Evolutionary conservation across 2,797 vertebrate species (phyloP).

Genomic region (Buceros bicornis): DNA sequence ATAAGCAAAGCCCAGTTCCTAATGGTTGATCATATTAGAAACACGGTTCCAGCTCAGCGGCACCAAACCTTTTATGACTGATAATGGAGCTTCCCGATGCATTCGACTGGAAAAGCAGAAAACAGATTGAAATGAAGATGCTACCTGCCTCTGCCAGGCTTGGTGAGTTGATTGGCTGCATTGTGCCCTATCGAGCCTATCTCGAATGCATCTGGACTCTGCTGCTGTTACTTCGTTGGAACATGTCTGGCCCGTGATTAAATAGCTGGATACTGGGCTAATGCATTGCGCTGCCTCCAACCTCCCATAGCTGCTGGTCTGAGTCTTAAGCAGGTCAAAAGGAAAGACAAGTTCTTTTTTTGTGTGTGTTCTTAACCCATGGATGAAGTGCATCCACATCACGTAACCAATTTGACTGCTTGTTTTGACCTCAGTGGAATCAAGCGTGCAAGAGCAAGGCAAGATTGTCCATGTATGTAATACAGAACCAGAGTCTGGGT

Average conservation of each 20-base stretch:
- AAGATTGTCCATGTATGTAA: background rate
- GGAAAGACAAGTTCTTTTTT: background rate
- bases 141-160: background rate
- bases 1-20: background rate
- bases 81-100: constrained; percentile 40
- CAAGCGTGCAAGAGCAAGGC: background rate
- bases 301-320: background rate
- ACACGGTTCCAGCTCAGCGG: constrained; percentile 22
- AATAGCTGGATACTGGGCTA: background rate
- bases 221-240: background rate
- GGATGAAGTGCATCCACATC: background rate
- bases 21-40: constrained; percentile 45
- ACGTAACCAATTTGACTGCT: background rate
- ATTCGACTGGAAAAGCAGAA: constrained; percentile 52
- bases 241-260: background rate
- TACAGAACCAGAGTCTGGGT: background rate
- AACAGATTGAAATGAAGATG: constrained; percentile 60
- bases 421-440: background rate
- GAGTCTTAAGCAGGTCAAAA: background rate
- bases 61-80: constrained; percentile 11
- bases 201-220: background rate
- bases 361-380: background rate
- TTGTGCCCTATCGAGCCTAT: background rate
- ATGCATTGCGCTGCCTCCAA: background rate
- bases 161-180: background rate